These are phyloP conservation scores for Lasioglossum morio DNA, from an alignment of 2,888 invertebrate genomes.

Conservation along the genomic window DNA sequence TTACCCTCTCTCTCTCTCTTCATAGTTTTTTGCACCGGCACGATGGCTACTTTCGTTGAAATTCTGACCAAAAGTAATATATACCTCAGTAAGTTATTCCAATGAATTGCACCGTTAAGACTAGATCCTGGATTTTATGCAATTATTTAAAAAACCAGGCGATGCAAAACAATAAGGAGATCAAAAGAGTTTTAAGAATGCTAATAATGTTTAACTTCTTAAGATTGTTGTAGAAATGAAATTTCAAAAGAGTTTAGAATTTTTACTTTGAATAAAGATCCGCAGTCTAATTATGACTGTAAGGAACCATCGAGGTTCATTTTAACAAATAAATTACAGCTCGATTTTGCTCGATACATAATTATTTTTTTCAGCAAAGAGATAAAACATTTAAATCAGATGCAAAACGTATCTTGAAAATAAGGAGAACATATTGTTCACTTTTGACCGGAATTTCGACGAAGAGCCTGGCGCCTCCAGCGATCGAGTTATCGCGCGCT, in stretches of 20 bases:
- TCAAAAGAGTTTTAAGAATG: neutral
- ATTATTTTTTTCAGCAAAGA: too few relatives aligned
- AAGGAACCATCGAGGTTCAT: too few relatives aligned
- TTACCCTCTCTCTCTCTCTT: neutral
- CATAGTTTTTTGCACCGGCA: neutral
- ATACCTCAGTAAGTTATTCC: neutral
- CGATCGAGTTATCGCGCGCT: conserved; percentile 63
- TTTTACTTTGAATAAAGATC: too few relatives aligned
- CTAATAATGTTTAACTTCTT: neutral
- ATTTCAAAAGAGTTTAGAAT: neutral
- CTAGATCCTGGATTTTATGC: neutral
- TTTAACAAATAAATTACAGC: too few relatives aligned
- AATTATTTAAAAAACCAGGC: neutral
- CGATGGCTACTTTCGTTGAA: neutral
- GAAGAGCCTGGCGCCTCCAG: conserved; percentile 10
- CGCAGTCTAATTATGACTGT: too few relatives aligned
- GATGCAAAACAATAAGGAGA: neutral
- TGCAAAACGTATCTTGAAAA: neutral
- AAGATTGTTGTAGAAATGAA: neutral
- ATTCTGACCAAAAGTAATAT: neutral
- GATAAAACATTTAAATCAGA: too few relatives aligned
- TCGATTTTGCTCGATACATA: too few relatives aligned
- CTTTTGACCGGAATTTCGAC: neutral
- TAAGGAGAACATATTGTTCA: neutral
- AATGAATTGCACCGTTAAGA: neutral